Base-by-base conservation (phyloP, 2,113 vertebrate species). In the Megalops atlanticus region DNA sequence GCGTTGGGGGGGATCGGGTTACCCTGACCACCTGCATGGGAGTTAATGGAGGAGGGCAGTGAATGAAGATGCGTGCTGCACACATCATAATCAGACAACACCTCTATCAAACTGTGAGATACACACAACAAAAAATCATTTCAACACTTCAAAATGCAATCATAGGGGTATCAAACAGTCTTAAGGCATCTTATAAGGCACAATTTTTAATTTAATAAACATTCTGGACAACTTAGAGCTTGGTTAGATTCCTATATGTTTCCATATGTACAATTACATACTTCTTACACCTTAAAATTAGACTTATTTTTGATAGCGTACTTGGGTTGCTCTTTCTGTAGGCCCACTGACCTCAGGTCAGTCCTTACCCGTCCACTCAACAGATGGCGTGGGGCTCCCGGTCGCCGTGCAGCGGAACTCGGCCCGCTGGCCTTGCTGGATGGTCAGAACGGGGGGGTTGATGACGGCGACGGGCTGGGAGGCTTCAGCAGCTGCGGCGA, bases 281-380 rank as follows among this genome's bases (percentile, higher is more conserved):
- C n/a, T n/a, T n/a, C n/a, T n/a, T n/a, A n/a, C n/a, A n/a, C n/a
- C n/a, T n/a, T n/a, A n/a, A n/a, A n/a, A n/a, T n/a, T n/a, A n/a
- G n/a, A n/a, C n/a, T n/a, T n/a, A n/a, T n/a, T n/a, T n/a, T n/a
- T n/a, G n/a, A n/a, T n/a, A n/a, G n/a, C n/a, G n/a, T n/a, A n/a
- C n/a, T n/a, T n/a, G n/a, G n/a, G n/a, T n/a, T n/a, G n/a, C n/a
- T n/a, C n/a, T n/a, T n/a, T n/a, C n/a, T n/a, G n/a, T n/a, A n/a
- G n/a, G n/a, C 18, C 12, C 47, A 49, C 18, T 49, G 47, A 11
- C 18, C 47, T 49, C 12, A 4, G 2, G 47, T 8, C 58, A 11
- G 24, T 2, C 49, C 49, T 84, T 92, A 99, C 98, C 96, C 73
- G 93, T 94, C 98, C 98, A 99, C 89, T 99, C 95, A 0, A 97